Percentiles rank a stretch among this genome's conserved stretches.
Evolutionary conservation across 1,140 invertebrate genomes (phyloP).

Genomic region (Calosoma granatense): DNA sequence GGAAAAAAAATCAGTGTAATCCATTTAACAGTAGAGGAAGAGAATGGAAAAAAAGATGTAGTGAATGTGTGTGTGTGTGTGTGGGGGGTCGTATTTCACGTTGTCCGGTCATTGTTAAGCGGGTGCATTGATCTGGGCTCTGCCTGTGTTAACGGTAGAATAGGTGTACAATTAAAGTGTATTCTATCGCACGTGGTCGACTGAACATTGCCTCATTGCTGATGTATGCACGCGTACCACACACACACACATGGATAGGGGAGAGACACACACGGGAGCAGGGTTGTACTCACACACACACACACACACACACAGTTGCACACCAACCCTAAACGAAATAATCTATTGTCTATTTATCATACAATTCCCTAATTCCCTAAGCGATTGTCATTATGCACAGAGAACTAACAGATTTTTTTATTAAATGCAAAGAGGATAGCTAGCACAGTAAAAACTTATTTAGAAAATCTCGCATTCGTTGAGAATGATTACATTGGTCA

Average conservation of each 20-base stretch:
- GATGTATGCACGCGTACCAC: slow-evolving; percentile 1
- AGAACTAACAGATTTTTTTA: no score
- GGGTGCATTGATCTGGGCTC: not conserved
- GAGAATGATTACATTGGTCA: no score
- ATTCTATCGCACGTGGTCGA: slow-evolving; percentile 25
- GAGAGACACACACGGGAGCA: not conserved
- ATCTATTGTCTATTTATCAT: no score
- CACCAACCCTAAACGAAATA: no score
- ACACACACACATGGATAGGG: not conserved
- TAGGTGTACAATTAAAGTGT: slow-evolving; percentile 28
- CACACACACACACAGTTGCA: no score
- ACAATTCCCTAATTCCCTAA: no score
- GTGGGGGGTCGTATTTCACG: not conserved
- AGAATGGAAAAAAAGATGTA: not conserved
- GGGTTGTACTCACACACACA: not conserved
- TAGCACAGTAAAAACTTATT: no score
- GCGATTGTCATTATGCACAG: no score
- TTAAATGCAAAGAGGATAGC: no score
- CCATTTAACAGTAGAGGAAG: not conserved
- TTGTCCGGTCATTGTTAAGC: slow-evolving; percentile 7
- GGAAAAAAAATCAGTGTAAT: slow-evolving; percentile 4
- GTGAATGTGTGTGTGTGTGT: not conserved
- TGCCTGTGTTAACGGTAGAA: slow-evolving; percentile 16
- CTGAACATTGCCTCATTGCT: slow-evolving; percentile 13
- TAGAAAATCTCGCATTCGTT: no score